Evolutionary conservation across 2,797 vertebrate species (phyloP).

Genomic region (Tachyglossus aculeatus): DNA sequence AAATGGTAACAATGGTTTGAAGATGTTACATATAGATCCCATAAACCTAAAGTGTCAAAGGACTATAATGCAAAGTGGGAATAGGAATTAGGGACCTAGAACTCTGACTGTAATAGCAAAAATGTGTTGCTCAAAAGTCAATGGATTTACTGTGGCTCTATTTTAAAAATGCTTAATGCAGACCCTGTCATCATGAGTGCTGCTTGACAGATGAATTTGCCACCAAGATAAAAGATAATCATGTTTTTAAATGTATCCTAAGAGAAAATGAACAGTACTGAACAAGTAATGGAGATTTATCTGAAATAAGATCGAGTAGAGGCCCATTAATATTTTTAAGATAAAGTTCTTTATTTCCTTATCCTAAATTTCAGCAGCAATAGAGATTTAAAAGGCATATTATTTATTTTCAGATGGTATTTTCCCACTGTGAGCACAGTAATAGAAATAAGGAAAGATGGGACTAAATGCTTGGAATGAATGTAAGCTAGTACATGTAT

Average conservation of each 20-base stretch:
- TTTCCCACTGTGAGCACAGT: neutral
- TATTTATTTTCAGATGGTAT: conserved; percentile 56
- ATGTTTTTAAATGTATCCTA: conserved; percentile 41
- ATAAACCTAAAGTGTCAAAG: neutral
- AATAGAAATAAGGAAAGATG: neutral
- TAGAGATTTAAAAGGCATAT: conserved; percentile 44
- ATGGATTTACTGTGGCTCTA: conserved; percentile 15
- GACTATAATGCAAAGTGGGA: neutral
- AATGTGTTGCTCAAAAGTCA: neutral
- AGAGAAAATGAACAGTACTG: conserved; percentile 18
- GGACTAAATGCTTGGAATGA: conserved; percentile 3
- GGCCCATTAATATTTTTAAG: conserved; percentile 35
- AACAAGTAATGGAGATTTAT: conserved; percentile 33
- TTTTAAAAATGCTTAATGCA: conserved; percentile 28
- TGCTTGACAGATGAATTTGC: conserved; percentile 36
- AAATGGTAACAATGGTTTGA: neutral
- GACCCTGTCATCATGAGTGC: neutral
- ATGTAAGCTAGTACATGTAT: too few relatives aligned
- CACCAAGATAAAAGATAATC: conserved; percentile 36
- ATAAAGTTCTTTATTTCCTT: conserved; percentile 40
- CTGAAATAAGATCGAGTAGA: conserved; percentile 51
- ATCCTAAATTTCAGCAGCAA: conserved; percentile 29
- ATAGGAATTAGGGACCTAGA: conserved; percentile 6
- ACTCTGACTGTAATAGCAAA: neutral
- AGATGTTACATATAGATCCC: neutral